Conservation (phyloP, 1,140 invertebrate genomes). For the Nixonia krombeini region DNA sequence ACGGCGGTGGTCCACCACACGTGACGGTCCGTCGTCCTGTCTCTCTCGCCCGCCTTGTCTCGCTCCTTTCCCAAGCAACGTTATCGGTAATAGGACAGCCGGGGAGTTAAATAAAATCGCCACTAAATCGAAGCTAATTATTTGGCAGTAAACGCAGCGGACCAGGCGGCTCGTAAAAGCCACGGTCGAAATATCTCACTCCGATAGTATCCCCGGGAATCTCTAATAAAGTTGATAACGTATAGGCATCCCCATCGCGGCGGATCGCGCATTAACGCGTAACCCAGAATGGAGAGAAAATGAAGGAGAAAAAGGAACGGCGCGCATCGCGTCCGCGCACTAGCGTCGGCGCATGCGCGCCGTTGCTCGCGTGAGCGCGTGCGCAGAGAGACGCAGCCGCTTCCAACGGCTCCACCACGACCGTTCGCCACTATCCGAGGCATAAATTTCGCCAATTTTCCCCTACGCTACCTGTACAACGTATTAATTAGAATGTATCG, state of each 20-base stretch:
- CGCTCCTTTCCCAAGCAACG: slow-evolving; percentile 6
- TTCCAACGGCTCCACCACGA: slow-evolving; percentile 33
- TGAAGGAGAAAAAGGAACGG: slow-evolving; percentile 7
- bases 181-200: slow-evolving; percentile 48
- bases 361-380: too few species aligned
- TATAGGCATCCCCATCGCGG: slow-evolving; percentile 14
- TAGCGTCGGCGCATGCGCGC: too few species aligned
- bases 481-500: slow-evolving; percentile 37
- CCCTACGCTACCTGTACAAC: slow-evolving; percentile 14
- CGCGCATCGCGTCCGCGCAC: slow-evolving; percentile 1
- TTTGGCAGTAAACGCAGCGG: slow-evolving; percentile 64
- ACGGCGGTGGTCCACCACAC: slow-evolving; percentile 59
- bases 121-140: slow-evolving; percentile 70
- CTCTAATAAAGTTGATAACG: slow-evolving; percentile 40
- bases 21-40: slow-evolving; percentile 19
- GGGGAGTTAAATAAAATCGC: slow-evolving; percentile 63
- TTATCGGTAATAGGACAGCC: slow-evolving; percentile 50
- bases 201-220: slow-evolving; percentile 32
- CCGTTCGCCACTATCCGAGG: slow-evolving; percentile 35
- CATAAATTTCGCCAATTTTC: slow-evolving; percentile 44
- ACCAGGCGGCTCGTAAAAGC: slow-evolving; percentile 63
- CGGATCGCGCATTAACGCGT: slow-evolving; percentile 31
- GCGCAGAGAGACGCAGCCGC: slow-evolving; percentile 32
- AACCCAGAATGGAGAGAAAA: slow-evolving; percentile 9
- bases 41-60: slow-evolving; percentile 11